A percentile compares a stretch with the other conserved stretches of the same genome.
Conservation (phyloP, 2,797 vertebrate genomes). For the Ctenopoma multispine region DNA sequence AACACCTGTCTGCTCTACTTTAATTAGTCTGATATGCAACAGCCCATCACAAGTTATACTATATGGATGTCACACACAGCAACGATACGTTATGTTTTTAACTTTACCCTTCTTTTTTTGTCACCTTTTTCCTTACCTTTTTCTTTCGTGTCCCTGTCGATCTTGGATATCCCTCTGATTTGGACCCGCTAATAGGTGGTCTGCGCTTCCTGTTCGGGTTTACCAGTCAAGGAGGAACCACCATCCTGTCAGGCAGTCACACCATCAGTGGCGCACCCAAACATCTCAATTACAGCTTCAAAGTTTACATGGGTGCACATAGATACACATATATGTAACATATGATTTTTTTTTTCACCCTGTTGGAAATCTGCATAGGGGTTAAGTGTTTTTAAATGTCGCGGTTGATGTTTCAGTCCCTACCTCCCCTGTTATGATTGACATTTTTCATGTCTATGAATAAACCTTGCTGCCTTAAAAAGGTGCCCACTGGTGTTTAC, state of each 20-base stretch:
- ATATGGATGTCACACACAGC: constrained; percentile 22
- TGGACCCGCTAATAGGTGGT: constrained; percentile 77
- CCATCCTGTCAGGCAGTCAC: constrained; percentile 75
- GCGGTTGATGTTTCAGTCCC: constrained; percentile 56
- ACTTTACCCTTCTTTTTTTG: constrained; percentile 12
- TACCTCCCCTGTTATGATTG: constrained; percentile 64
- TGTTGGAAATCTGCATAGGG: constrained; percentile 37
- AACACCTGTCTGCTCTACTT: constrained; percentile 60
- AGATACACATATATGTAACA: constrained; percentile 35
- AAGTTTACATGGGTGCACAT: constrained; percentile 47
- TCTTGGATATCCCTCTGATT: constrained; percentile 81
- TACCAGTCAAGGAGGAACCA: constrained; percentile 77
- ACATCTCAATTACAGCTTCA: constrained; percentile 77
- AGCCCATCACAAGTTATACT: constrained; percentile 22
- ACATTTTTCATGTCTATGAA: constrained; percentile 77
- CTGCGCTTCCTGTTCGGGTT: constrained; percentile 81
- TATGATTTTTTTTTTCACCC: constrained; percentile 36
- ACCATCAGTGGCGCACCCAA: constrained; percentile 69
- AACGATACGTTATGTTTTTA: constrained; percentile 36
- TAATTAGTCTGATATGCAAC: constrained; percentile 52
- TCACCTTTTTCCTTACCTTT: constrained; percentile 24
- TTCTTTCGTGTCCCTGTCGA: constrained; percentile 50
- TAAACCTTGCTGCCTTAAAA: constrained; percentile 68
- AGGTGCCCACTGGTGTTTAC: constrained; percentile 74
- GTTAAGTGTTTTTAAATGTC: constrained; percentile 46